These are phyloP conservation scores for Oncorhynchus gorbuscha DNA, from an alignment of 2,113 vertebrate genomes.

Conservation along the genomic window DNA sequence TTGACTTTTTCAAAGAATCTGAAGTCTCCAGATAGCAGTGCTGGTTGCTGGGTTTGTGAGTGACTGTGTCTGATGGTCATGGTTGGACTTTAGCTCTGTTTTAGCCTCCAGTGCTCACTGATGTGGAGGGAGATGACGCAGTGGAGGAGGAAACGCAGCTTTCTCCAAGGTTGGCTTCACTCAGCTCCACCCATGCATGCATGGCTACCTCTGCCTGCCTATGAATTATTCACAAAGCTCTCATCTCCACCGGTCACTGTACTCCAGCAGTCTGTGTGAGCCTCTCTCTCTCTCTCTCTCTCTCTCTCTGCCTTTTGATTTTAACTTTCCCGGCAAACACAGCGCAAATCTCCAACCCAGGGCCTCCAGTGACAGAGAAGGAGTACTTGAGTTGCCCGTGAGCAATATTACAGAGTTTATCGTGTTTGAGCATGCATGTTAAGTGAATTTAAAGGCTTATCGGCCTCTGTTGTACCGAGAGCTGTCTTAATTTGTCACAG, in stretches of 20 bases:
- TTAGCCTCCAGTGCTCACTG: too few species aligned
- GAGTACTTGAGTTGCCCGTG: not conserved
- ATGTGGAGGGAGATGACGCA: too few species aligned
- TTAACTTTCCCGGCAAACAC: too few species aligned
- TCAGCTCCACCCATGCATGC: constrained; percentile 12
- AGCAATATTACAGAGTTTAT: not conserved
- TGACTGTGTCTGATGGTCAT: not conserved
- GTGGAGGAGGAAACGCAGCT: not conserved
- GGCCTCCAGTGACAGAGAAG: too few species aligned
- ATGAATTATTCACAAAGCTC: constrained; percentile 30
- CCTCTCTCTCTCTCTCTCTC: too few species aligned
- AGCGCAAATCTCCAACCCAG: too few species aligned
- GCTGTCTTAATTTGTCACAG: constrained; percentile 19
- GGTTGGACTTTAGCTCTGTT: not conserved
- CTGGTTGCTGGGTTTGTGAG: not conserved
- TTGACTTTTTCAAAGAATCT: too few species aligned
- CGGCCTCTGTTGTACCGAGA: not conserved
- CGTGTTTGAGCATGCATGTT: not conserved
- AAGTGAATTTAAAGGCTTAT: constrained; percentile 15
- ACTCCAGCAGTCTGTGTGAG: not conserved
- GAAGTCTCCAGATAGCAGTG: not conserved
- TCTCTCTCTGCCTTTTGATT: too few species aligned
- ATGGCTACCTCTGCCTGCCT: not conserved
- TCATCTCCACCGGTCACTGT: constrained; percentile 12
- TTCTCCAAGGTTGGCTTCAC: not conserved